These are phyloP conservation scores for Pogonocichla stellata DNA, from an alignment of 2,113 vertebrate genomes.

Conservation along the genomic window DNA sequence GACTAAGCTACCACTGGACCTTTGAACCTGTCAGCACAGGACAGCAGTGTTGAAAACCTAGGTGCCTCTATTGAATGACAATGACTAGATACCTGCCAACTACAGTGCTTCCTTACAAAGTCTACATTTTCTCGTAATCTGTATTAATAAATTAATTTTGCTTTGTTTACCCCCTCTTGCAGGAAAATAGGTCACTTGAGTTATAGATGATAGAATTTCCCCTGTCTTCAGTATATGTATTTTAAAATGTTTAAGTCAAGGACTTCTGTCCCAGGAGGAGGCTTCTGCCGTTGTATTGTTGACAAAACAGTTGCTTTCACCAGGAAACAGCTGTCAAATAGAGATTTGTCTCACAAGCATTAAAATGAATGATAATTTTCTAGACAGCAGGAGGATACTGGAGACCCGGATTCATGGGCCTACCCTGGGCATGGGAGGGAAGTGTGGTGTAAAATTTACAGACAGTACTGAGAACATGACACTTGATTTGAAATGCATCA, in stretches of 20 bases:
- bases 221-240: background rate
- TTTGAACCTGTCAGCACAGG: background rate
- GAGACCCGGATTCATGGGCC: background rate
- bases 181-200: background rate
- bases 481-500: background rate
- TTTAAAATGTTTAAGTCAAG: background rate
- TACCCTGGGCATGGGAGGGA: background rate
- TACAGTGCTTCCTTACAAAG: background rate
- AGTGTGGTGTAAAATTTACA: background rate
- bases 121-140: background rate
- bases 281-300: background rate
- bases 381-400: background rate
- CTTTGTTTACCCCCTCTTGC: background rate
- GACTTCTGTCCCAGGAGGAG: background rate
- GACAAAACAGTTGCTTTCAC: background rate
- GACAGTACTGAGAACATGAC: background rate
- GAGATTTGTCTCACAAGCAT: background rate
- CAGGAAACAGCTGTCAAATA: background rate
- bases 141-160: background rate
- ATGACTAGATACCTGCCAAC: background rate
- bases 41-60: background rate
- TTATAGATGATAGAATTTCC: background rate
- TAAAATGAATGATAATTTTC: background rate
- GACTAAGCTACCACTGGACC: background rate
- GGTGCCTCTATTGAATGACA: background rate